Evolutionary conservation across 2,797 vertebrate genomes (phyloP), one percentile per base, ranked within the genome.

Genomic region (Peromyscus attwateri): DNA sequence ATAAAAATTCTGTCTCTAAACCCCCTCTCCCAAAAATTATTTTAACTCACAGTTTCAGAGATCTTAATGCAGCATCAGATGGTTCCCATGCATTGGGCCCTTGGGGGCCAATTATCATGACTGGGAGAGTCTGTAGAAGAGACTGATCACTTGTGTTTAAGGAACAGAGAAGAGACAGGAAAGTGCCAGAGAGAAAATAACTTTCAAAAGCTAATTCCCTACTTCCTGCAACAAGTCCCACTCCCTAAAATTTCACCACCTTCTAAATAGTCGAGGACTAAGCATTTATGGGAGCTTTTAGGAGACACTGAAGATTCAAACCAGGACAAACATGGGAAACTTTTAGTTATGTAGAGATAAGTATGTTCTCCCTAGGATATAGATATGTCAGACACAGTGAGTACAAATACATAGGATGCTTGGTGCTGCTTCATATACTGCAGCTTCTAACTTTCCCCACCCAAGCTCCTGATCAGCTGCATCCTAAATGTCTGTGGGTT

Each of bases 331-430:
- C 34, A 34, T 52, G 49, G 52, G 52, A 19, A 21, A 31, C 7
- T 91, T 89, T 85, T n/a, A 64, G 49, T 25, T 88, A 71, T 70
- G 68, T 95, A 64, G 40, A 87, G 14, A 21, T 29, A 91, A 14
- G 64, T 19, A 71, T 71, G 68, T 37, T 71, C n/a, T 71, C 19
- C n/a, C n/a, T 37, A 23, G 2, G 5, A 40, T 37, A 21, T n/a
- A 71, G 70, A 71, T 37, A 71, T 71, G n/a, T 27, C 95, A 88
- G 31, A 19, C 81, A n/a, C 46, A 91, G 43, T 37, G n/a, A 57
- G 23, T 37, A 21, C 70, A 76, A 87, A 49, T 46, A 70, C 19
- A 71, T n/a, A 90, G 87, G 27, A 0, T 49, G 60, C 19, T 4
- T 25, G 0, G n/a, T 19, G n/a, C 34, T 71, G 55, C 71, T 83